phyloP scores from a whole-genome alignment of 2,113 vertebrate species.

The Paradoxurus hermaphroditus region DNA sequence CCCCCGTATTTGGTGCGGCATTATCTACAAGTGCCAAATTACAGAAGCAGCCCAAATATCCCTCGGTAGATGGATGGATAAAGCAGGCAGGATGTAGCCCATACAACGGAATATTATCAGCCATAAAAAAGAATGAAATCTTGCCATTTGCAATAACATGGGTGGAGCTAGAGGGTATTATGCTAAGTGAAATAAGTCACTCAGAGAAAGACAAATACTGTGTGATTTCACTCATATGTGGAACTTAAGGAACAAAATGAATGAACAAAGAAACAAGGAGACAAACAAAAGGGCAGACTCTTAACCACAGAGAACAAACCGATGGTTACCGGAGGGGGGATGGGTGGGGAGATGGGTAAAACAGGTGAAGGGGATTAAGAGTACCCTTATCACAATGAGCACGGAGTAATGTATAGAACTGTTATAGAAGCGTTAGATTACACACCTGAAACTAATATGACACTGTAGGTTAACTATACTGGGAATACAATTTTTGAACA shows the following conservation, averaged over 20 bases:
- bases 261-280: background rate
- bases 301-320: background rate
- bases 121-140: background rate
- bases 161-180: background rate
- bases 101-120: background rate
- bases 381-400: background rate
- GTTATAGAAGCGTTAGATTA: background rate
- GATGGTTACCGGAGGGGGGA: background rate
- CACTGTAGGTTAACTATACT: background rate
- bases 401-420: background rate
- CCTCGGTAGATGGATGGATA: background rate
- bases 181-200: background rate
- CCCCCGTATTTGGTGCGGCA: background rate
- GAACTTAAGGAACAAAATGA: background rate
- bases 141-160: background rate
- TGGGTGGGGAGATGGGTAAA: background rate
- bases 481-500: background rate
- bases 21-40: background rate
- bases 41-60: background rate
- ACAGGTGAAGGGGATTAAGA: background rate
- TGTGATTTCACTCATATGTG: background rate
- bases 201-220: background rate
- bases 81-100: background rate
- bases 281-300: background rate
- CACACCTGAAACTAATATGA: background rate